Conservation (phyloP, 2,113 vertebrate species). For the human (Homo sapiens) region DNA sequence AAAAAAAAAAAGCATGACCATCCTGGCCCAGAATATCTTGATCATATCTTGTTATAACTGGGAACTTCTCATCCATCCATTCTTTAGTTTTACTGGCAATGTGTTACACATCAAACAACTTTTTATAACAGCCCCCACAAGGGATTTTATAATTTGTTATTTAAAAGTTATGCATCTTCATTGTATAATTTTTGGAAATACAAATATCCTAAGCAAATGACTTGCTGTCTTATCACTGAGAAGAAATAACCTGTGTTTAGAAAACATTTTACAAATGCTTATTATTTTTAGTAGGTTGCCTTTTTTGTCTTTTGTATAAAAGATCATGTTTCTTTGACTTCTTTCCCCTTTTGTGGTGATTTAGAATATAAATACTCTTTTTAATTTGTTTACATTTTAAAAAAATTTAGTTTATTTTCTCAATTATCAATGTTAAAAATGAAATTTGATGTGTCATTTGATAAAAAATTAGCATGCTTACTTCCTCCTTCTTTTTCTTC, state of each 20-base stretch:
- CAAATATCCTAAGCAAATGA: background rate
- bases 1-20: background rate
- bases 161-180: background rate
- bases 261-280: background rate
- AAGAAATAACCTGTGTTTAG: background rate
- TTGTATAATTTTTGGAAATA: background rate
- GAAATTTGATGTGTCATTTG: background rate
- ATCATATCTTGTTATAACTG: background rate
- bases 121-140: background rate
- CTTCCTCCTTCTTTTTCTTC: background rate
- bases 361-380: background rate
- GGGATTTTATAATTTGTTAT: background rate
- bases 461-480: background rate
- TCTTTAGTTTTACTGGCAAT: background rate
- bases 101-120: background rate
- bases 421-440: background rate
- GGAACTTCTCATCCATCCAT: background rate
- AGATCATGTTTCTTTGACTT: background rate
- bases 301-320: background rate
- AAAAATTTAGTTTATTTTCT: background rate
- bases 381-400: background rate
- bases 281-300: background rate
- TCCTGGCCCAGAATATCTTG: background rate
- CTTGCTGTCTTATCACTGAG: background rate
- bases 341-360: background rate